Conservation (phyloP, 2,113 vertebrate species). For the Orycteropus afer region DNA sequence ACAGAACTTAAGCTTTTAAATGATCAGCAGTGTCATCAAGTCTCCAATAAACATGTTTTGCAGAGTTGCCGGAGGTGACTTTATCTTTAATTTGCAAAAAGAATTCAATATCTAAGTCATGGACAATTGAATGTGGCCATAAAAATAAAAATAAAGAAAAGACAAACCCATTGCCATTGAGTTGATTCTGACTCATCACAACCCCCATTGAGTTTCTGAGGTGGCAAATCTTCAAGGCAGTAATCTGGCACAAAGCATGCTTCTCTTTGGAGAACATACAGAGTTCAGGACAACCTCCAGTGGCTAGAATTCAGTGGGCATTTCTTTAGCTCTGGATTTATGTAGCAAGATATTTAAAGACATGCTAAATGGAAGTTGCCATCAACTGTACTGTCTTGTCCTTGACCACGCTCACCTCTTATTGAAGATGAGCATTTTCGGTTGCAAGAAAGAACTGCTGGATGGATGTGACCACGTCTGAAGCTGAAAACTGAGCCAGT, state of each 20-base stretch:
- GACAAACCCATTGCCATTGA: too few relatives aligned
- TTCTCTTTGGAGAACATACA: conserved; percentile 27
- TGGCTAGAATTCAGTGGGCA: neutral
- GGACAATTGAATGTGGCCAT: conserved; percentile 33
- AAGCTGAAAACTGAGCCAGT: neutral
- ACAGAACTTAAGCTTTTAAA: conserved; percentile 37
- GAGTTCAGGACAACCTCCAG: neutral
- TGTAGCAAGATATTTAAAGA: neutral
- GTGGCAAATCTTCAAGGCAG: too few relatives aligned
- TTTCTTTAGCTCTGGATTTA: neutral
- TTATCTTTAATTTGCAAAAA: conserved; percentile 69
- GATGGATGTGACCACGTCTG: neutral
- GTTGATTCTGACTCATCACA: too few relatives aligned
- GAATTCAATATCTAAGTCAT: conserved; percentile 53
- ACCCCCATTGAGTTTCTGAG: too few relatives aligned
- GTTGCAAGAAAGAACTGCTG: neutral
- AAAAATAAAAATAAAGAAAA: too few relatives aligned
- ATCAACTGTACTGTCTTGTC: neutral
- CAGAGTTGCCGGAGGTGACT: conserved; percentile 54
- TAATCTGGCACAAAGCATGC: neutral
- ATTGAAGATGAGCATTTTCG: neutral
- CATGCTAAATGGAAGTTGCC: neutral
- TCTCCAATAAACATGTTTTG: conserved; percentile 23
- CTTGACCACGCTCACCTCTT: neutral
- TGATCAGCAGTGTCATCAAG: conserved; percentile 46